These are phyloP conservation scores for Apis dorsata DNA, from an alignment of 1,140 invertebrate genomes.

Conservation along the genomic window DNA sequence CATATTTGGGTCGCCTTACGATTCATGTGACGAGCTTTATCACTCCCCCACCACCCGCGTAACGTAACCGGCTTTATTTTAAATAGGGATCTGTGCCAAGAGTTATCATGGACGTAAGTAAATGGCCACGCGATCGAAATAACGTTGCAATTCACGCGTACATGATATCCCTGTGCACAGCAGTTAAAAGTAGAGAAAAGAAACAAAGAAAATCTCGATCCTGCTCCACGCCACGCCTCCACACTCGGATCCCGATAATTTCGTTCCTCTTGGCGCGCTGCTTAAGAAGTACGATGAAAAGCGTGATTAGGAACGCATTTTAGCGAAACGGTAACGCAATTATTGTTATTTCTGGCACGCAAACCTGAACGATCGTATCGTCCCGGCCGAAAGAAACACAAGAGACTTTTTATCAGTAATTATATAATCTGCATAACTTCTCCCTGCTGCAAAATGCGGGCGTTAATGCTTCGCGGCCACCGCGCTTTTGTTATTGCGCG, in stretches of 20 bases:
- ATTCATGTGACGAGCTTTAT: no score
- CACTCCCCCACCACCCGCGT: no score
- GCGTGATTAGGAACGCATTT: conserved; percentile 46
- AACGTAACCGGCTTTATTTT: conserved; percentile 23
- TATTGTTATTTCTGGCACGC: conserved; percentile 39
- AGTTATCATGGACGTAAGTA: conserved; percentile 21
- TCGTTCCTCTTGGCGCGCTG: neutral
- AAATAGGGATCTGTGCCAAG: conserved; percentile 38
- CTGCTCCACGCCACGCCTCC: neutral
- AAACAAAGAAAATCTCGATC: conserved; percentile 9
- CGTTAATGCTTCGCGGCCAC: neutral
- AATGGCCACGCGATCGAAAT: conserved; percentile 33
- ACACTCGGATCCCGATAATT: neutral
- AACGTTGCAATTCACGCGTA: neutral
- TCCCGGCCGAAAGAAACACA: neutral
- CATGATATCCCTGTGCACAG: neutral
- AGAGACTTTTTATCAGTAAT: conserved; percentile 21
- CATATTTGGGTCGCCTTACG: no score
- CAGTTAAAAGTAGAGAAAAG: neutral
- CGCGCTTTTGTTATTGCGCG: neutral
- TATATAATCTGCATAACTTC: conserved; percentile 34
- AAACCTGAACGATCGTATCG: conserved; percentile 8
- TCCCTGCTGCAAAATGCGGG: neutral
- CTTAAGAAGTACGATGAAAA: conserved; percentile 37
- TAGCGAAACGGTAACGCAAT: conserved; percentile 41